Evolutionary conservation across 2,797 vertebrate species (phyloP).

Genomic region (Fistularia commersonii): DNA sequence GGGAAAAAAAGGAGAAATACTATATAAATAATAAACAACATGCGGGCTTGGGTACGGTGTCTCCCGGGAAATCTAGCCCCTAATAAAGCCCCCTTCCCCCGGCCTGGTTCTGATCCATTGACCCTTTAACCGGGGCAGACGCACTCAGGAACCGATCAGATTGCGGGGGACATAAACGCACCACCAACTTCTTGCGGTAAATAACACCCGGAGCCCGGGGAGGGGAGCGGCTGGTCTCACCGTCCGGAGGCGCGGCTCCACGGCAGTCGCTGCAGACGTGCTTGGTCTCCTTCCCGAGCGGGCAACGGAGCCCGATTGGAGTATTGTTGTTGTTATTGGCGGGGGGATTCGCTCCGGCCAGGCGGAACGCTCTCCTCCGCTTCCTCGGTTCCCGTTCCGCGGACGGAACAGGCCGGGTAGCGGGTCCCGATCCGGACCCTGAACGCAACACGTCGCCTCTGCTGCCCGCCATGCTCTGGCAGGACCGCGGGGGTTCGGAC

Average conservation of each 20-base stretch:
- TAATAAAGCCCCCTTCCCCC: too few species aligned
- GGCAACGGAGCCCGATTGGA: conserved; percentile 89
- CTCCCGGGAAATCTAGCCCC: too few species aligned
- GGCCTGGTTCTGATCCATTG: too few species aligned
- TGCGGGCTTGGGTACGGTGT: too few species aligned
- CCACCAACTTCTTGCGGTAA: neutral
- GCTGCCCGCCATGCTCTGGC: conserved; percentile 77
- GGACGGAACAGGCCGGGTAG: conserved; percentile 8
- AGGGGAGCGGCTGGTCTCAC: conserved; percentile 76
- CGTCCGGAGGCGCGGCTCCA: conserved; percentile 83
- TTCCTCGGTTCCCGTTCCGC: conserved; percentile 72
- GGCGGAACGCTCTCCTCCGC: conserved; percentile 77
- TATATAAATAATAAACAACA: too few species aligned
- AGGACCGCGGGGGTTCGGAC: conserved; percentile 19
- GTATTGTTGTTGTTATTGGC: conserved; percentile 74
- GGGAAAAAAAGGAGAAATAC: too few species aligned
- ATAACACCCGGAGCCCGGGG: neutral
- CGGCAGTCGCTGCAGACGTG: conserved; percentile 95
- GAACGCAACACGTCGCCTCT: conserved; percentile 49
- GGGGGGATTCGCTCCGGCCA: conserved; percentile 80
- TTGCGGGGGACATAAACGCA: too few species aligned
- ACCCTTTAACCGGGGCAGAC: too few species aligned
- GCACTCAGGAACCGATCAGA: too few species aligned
- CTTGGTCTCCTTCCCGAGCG: conserved; percentile 92
- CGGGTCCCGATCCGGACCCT: conserved; percentile 22